Base-by-base conservation (phyloP, 2,113 vertebrate genomes). In the Microcebus tavaratra region DNA sequence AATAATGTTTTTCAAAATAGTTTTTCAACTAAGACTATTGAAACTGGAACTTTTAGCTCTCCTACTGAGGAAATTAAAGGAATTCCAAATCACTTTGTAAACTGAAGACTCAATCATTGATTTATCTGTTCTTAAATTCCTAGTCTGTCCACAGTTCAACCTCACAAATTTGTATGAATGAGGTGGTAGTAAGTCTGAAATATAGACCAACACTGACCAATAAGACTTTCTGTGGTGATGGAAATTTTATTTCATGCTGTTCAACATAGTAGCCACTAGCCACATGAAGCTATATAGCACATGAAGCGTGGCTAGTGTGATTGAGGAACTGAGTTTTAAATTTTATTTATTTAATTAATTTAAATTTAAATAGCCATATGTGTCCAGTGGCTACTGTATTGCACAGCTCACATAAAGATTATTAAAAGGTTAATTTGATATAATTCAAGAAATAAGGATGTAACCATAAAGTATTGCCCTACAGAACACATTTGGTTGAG, bases 291-390 rank as follows among this genome's bases (percentile, higher is more conserved):
- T 61, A 34, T 27, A 34, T 39, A 79, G 13, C 39, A 84, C 48
- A 90, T 92, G 34, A 75, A 87, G 87, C 83, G 7, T 94, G 34
- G 31, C 8, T 95, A 61, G 11, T 91, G 18, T 88, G 50, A 93
- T 20, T 91, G 10, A 90, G 75, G 18, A 75, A 65, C 4, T 94
- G 21, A 92, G 94, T 80, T 90, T 75, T n/a, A 21, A 83, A 65
- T 95, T 92, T 90, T 34, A 82, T 73, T 87, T 90, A 20, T 78
- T 94, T 78, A 42, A 84, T 82, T 61, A 80, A 88, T 88, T 93
- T 76, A 93, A 88, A 78, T 76, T 93, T 93, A 94, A 76, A 65
- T 61, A 90, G 42, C 17, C 42, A 94, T 14, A 68, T 20, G 8
- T 90, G 15, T 29, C 72, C 67, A 84, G 53, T 85, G 50, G 23